Evolutionary conservation across 2,797 vertebrate species (phyloP).

Genomic region (Taenioides sp.): DNA sequence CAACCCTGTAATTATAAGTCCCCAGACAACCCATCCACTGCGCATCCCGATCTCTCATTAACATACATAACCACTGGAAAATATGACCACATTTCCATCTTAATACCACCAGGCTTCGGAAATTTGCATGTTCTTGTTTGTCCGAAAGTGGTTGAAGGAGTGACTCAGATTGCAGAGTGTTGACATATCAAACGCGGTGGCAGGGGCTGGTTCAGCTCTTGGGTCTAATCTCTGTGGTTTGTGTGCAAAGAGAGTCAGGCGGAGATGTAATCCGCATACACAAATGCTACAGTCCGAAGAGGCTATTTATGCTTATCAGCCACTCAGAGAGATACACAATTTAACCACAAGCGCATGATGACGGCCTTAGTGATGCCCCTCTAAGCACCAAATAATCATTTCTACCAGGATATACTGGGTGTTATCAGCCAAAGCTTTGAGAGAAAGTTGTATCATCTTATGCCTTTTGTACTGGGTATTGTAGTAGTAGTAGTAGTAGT

Average conservation of each 20-base stretch:
- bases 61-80: constrained; percentile 56
- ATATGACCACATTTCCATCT: constrained; percentile 57
- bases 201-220: constrained; percentile 14
- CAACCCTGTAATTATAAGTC: constrained; percentile 63
- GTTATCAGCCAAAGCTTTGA: neutral
- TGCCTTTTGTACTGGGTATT: too few species aligned
- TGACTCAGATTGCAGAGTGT: constrained; percentile 34
- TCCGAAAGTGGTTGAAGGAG: constrained; percentile 41
- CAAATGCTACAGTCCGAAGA: constrained; percentile 55
- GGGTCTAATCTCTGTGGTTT: constrained; percentile 47
- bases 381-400: neutral
- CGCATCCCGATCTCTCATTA: constrained; percentile 56
- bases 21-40: constrained; percentile 50
- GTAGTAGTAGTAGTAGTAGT: neutral
- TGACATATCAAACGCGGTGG: constrained; percentile 39
- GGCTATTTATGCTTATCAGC: constrained; percentile 57
- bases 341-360: constrained; percentile 26
- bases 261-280: constrained; percentile 63
- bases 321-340: constrained; percentile 31
- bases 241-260: constrained; percentile 29
- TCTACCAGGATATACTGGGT: neutral
- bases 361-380: neutral
- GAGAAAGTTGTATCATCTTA: neutral
- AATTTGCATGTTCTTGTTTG: constrained; percentile 58
- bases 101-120: constrained; percentile 27